phyloP scores from a whole-genome alignment of 2,888 invertebrate genomes.

The Eristalis arbustorum region DNA sequence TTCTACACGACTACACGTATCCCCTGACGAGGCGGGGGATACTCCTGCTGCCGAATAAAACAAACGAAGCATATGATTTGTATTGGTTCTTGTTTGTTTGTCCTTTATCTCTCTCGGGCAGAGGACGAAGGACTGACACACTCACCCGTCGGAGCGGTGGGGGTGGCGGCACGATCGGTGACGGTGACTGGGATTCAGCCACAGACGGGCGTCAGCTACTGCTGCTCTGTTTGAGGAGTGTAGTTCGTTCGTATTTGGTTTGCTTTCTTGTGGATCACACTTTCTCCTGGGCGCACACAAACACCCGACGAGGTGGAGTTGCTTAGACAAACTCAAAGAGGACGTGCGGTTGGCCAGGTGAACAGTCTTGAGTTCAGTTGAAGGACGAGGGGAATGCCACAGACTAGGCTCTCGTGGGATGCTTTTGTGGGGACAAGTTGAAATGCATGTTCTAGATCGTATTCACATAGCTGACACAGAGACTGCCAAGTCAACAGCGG shows the following conservation, averaged over 20 bases:
- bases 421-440: neutral
- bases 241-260: constrained; percentile 10
- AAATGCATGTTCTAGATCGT: too few species aligned
- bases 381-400: neutral
- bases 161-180: constrained; percentile 7
- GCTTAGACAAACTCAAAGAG: neutral
- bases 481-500: too few species aligned
- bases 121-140: too few species aligned
- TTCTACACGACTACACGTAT: neutral
- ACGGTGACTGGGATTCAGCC: constrained; percentile 33
- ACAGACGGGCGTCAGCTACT: constrained; percentile 16
- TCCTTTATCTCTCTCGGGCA: constrained; percentile 11
- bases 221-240: constrained; percentile 22
- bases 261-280: neutral
- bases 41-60: constrained; percentile 43
- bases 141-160: too few species aligned
- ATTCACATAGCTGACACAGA: too few species aligned
- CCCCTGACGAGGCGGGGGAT: constrained; percentile 3
- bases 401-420: neutral
- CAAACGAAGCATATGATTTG: constrained; percentile 65
- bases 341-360: neutral
- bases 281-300: neutral
- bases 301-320: neutral
- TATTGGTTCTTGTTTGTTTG: constrained; percentile 54
- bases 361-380: neutral